A percentile compares a stretch with the other conserved stretches of the same genome.
These are phyloP conservation scores for Coelopa frigida DNA, from an alignment of 1,140 invertebrate species.

Conservation along the genomic window DNA sequence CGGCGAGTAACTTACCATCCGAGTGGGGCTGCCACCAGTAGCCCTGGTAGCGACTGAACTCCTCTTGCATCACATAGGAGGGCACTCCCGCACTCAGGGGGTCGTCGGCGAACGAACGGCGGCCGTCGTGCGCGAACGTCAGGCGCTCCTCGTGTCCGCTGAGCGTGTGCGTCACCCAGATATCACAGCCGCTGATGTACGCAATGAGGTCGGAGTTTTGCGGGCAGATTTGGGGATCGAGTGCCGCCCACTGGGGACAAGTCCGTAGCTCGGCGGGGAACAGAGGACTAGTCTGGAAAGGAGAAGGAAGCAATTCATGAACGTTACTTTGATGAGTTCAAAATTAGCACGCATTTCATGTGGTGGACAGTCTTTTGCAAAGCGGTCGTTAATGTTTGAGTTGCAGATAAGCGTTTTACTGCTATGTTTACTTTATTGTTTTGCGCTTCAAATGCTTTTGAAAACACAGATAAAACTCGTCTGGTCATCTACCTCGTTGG, in stretches of 20 bases:
- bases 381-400: too few relatives aligned
- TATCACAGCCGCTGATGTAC: conserved; percentile 83
- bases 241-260: conserved; percentile 56
- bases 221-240: conserved; percentile 90
- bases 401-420: too few relatives aligned
- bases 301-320: background rate
- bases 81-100: conserved; percentile 85
- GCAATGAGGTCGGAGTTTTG: conserved; percentile 78
- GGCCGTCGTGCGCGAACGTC: conserved; percentile 75
- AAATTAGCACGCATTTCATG: too few relatives aligned
- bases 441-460: too few relatives aligned
- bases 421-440: too few relatives aligned
- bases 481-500: too few relatives aligned
- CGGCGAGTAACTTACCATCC: too few relatives aligned
- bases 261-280: conserved; percentile 66
- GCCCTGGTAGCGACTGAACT: conserved; percentile 91
- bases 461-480: too few relatives aligned
- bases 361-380: too few relatives aligned
- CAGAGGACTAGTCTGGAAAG: conserved; percentile 56
- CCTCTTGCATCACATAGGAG: conserved; percentile 97
- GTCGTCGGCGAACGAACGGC: conserved; percentile 63
- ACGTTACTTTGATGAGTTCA: too few relatives aligned
- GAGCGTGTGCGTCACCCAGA: conserved; percentile 76
- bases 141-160: conserved; percentile 66
- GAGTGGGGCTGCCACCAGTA: conserved; percentile 94